Evolutionary conservation across 2,113 vertebrate species (phyloP), one percentile per base, ranked within the genome.

Genomic region (Callipepla californica): DNA sequence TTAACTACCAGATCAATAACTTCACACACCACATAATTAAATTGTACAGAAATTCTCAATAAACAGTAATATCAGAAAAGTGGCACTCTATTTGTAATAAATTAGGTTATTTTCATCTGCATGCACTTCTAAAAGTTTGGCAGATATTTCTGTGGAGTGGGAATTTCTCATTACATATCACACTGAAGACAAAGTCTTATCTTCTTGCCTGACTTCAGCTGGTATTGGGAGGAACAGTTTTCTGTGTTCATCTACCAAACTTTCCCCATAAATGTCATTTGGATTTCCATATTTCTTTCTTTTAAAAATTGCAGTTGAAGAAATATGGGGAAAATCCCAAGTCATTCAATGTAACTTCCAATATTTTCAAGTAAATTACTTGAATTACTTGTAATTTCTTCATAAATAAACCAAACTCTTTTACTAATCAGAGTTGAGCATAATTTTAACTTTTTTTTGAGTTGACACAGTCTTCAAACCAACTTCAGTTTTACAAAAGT

Each of bases 1-100:
- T 89, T 91, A 87, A 90, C 84, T 90, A 55, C 83, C 32, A 36
- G 66, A 93, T 97, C 97, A 87, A 95, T 96, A 95, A 65, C n/a
- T 94, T 91, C 84, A 86, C 84, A 83, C 11, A 63, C 68, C 53
- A 72, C 59, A 50, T 93, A 81, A 95, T 92, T 90, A 73, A 85
- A 70, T 85, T 90, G 80, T 73, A 81, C 30, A 77, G 85, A 86
- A 90, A 85, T 77, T 93, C 91, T 92, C 90, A 89, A 73, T 93
- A 94, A 96, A 74, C 68, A 72, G 40, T 83, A 67, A 66, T 50
- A 70, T 42, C 89, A 26, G 78, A 96, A 86, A 50, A 2, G 14
- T 62, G n/a, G 55, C 21, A 19, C 68, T 92, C n/a, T 45, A 62
- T 85, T 92, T 69, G 45, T 91, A 93, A 90, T 77, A 78, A 81